Conservation (phyloP, 2,888 invertebrate genomes). For the Eristalis tenax region DNA sequence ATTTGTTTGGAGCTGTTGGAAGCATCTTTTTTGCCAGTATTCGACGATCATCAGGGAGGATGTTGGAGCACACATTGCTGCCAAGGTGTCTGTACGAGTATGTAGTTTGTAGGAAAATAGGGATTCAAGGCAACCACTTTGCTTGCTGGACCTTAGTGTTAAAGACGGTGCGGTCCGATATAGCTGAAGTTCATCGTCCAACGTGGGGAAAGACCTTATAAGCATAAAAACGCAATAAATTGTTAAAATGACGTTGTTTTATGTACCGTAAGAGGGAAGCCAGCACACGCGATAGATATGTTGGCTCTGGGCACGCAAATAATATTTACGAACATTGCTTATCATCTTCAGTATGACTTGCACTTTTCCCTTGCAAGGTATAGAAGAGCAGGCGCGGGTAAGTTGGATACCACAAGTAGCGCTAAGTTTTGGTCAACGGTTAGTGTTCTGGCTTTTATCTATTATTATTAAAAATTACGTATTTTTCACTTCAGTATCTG, state of each 20-base stretch:
- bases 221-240: conserved; percentile 47
- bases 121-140: conserved; percentile 2
- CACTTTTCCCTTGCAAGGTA: background rate
- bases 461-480: background rate
- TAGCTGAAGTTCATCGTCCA: conserved; percentile 24
- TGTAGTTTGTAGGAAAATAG: conserved; percentile 15
- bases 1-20: conserved; percentile 51
- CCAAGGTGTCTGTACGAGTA: conserved; percentile 11
- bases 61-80: background rate
- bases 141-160: background rate
- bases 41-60: background rate
- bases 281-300: conserved; percentile 19
- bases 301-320: background rate
- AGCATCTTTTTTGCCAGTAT: background rate
- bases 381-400: background rate
- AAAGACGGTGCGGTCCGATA: background rate
- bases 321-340: background rate
- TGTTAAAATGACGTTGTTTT: conserved; percentile 5
- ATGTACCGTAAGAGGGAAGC: background rate
- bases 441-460: background rate
- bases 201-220: conserved; percentile 29
- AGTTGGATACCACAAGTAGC: background rate
- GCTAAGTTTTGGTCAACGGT: background rate
- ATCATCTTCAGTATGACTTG: background rate
- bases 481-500: too few relatives aligned